phyloP scores from a whole-genome alignment of 2,797 vertebrate species.

The Sebastes steindachneri region DNA sequence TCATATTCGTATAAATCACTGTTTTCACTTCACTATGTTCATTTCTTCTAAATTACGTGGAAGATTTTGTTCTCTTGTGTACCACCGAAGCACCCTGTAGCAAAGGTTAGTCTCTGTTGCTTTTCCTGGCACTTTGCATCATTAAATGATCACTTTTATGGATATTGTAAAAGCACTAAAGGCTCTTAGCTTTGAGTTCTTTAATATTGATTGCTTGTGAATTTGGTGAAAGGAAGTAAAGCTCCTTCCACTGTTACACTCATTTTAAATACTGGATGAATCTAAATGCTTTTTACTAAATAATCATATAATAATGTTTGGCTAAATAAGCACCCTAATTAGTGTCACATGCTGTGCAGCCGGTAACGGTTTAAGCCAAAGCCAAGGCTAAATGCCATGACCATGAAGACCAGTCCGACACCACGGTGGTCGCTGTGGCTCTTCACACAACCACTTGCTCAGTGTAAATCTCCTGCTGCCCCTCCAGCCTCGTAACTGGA shows the following conservation, averaged over 20 bases:
- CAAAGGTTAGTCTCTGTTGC: not conserved
- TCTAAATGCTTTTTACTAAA: not conserved
- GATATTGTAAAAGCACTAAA: not conserved
- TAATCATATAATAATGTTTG: not conserved
- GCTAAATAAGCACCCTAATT: not conserved
- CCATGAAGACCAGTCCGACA: conserved; percentile 25
- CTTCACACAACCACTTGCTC: conserved; percentile 51
- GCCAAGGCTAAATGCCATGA: conserved; percentile 57
- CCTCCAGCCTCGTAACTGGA: conserved; percentile 67
- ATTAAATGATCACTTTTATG: not conserved
- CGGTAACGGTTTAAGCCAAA: conserved; percentile 59
- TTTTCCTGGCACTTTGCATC: not conserved
- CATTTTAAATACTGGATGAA: not conserved
- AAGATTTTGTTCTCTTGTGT: not conserved
- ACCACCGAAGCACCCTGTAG: not conserved
- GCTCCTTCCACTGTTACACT: not conserved
- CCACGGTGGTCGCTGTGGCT: conserved; percentile 23
- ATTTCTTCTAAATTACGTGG: not conserved
- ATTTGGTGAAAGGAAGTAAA: not conserved
- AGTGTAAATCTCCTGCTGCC: conserved; percentile 72
- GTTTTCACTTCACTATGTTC: not conserved
- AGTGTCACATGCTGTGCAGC: conserved; percentile 17
- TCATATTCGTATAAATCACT: not conserved
- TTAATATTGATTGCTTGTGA: not conserved
- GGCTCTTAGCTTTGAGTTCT: not conserved